phyloP scores from a whole-genome alignment of 2,888 invertebrate species.

The Idaea straminata region DNA sequence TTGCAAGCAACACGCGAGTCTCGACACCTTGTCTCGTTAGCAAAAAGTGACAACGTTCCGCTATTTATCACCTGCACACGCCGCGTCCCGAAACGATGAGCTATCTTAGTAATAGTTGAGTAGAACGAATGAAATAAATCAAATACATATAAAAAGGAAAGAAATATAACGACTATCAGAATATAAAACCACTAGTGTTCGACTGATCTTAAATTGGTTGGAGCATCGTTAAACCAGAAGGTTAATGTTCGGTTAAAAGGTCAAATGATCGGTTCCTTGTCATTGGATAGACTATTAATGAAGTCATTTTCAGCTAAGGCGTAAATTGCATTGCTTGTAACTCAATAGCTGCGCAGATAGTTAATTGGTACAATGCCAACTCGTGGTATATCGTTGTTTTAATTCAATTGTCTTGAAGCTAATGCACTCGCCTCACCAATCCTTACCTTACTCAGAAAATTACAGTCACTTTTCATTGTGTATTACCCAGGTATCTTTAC shows the following conservation, averaged over 20 bases:
- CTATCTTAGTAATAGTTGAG: background rate
- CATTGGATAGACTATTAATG: slow-evolving; percentile 55
- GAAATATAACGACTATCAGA: background rate
- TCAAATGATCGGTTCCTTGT: slow-evolving; percentile 5
- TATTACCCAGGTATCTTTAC: slow-evolving; percentile 14
- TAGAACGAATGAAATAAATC: background rate
- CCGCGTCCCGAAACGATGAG: slow-evolving; percentile 47
- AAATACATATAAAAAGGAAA: background rate
- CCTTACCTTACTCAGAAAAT: slow-evolving; percentile 44
- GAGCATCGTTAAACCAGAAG: background rate
- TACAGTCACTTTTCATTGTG: slow-evolving; percentile 44
- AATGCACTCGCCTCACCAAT: slow-evolving; percentile 54
- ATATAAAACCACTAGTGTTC: background rate
- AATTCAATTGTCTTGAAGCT: slow-evolving; percentile 62
- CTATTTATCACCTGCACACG: slow-evolving; percentile 75
- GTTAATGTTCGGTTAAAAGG: background rate
- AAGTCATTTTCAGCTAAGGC: slow-evolving; percentile 65
- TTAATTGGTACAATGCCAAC: slow-evolving; percentile 72
- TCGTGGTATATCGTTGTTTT: slow-evolving; percentile 61
- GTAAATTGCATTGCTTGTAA: slow-evolving; percentile 57
- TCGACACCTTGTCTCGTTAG: slow-evolving; percentile 77
- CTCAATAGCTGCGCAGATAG: slow-evolving; percentile 53
- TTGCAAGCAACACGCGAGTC: slow-evolving; percentile 43
- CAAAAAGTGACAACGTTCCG: slow-evolving; percentile 67
- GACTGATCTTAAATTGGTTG: background rate